These are phyloP conservation scores for Hippasteria phrygiana DNA, from an alignment of 53 echinoderm and acorn worm genomes.

Conservation along the genomic window DNA sequence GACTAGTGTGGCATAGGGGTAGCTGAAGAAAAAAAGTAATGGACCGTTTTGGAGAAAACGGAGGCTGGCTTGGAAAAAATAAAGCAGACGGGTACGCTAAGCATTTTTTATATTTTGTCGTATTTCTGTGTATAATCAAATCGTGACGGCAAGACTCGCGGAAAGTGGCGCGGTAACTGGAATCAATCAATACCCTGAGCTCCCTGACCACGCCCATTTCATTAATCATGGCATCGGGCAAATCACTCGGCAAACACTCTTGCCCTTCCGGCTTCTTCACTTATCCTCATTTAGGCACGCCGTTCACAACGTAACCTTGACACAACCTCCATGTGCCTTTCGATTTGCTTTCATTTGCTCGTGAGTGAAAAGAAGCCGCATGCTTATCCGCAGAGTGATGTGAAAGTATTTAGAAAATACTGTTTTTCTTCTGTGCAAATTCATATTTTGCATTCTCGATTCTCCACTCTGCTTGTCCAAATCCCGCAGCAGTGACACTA, in stretches of 20 bases:
- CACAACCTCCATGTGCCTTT: not conserved
- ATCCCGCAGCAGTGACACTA: too few species aligned
- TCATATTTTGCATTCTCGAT: too few species aligned
- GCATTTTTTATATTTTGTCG: too few species aligned
- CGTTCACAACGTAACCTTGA: not conserved
- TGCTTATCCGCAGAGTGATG: too few species aligned
- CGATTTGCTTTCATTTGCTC: not conserved
- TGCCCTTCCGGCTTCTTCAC: slow-evolving; percentile 25
- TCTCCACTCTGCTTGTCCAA: too few species aligned
- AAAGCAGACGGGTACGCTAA: too few species aligned
- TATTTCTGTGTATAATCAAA: not conserved
- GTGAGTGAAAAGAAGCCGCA: not conserved
- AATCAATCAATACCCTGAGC: not conserved
- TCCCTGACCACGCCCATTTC: slow-evolving; percentile 30
- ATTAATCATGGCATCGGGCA: slow-evolving; percentile 33
- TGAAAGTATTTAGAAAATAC: too few species aligned
- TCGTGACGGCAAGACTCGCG: not conserved
- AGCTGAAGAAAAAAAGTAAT: too few species aligned
- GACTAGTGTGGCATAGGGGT: too few species aligned
- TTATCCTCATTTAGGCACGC: slow-evolving; percentile 5
- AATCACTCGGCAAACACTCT: not conserved
- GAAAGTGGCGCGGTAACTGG: not conserved
- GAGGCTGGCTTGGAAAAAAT: too few species aligned
- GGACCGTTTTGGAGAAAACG: too few species aligned
- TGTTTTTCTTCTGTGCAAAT: too few species aligned